phyloP scores from a whole-genome alignment of 2,797 vertebrate species.

The Cossypha niveicapilla region DNA sequence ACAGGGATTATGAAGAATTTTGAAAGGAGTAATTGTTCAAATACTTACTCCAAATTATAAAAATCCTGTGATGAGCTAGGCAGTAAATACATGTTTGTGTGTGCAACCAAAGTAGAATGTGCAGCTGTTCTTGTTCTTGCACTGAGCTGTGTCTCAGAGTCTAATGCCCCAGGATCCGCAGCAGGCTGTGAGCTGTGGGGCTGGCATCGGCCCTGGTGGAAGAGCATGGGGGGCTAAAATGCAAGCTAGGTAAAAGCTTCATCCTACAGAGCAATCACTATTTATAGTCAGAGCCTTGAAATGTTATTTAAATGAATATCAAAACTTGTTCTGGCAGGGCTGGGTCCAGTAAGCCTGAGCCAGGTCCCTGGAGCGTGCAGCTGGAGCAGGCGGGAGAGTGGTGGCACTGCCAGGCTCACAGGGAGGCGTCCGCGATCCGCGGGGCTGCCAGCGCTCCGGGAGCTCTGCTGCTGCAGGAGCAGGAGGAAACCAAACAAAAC shows the following conservation, averaged over 20 bases:
- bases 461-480: not conserved
- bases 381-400: accelerated
- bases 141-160: not conserved
- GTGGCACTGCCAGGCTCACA: accelerated
- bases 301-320: not conserved
- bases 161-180: accelerated
- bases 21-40: not conserved
- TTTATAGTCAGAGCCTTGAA: not conserved
- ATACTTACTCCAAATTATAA: not conserved
- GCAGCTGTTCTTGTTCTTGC: not conserved
- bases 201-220: not conserved
- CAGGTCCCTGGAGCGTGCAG: accelerated
- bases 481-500: not conserved
- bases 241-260: not conserved
- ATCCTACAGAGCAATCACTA: accelerated
- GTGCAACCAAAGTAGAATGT: not conserved
- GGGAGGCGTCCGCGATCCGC: not conserved
- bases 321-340: not conserved
- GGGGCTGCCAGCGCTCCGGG: accelerated
- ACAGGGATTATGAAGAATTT: not conserved
- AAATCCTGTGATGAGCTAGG: not conserved
- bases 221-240: not conserved
- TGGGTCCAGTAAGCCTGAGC: accelerated
- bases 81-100: not conserved
- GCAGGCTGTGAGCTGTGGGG: not conserved